phyloP scores from a whole-genome alignment of 2,888 invertebrate genomes.

The Helicoverpa assulta region DNA sequence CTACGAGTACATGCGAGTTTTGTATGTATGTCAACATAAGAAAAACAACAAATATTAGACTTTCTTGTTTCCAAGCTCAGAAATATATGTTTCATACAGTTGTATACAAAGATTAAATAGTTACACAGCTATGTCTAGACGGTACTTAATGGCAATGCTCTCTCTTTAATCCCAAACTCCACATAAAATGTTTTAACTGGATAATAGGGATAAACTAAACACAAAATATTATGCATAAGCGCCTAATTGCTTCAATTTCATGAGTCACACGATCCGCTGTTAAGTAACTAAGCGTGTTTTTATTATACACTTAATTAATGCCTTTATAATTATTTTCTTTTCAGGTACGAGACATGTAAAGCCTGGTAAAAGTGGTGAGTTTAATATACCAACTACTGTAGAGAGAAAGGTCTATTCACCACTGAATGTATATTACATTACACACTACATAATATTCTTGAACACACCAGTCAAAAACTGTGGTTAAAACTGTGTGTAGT shows the following conservation, averaged over 20 bases:
- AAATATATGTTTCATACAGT: conserved; percentile 4
- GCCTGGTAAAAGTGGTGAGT: conserved; percentile 57
- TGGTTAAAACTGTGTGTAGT: too few species aligned
- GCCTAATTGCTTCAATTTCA: conserved; percentile 28
- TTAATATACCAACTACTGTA: conserved; percentile 10
- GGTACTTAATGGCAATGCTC: conserved; percentile 26
- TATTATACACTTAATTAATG: conserved; percentile 18
- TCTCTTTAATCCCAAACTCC: conserved; percentile 35
- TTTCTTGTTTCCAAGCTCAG: conserved; percentile 2
- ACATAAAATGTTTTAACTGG: neutral
- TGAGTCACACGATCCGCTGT: conserved; percentile 21
- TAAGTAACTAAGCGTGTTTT: conserved; percentile 18
- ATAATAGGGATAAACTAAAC: conserved; percentile 17
- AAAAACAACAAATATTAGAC: neutral
- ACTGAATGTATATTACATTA: neutral
- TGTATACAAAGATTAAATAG: conserved; percentile 6
- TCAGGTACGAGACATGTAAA: conserved; percentile 65
- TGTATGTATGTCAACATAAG: neutral
- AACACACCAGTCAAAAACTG: too few species aligned
- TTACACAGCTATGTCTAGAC: conserved; percentile 43
- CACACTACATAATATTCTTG: neutral
- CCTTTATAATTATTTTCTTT: conserved; percentile 33
- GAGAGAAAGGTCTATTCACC: neutral
- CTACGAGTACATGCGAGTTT: neutral
- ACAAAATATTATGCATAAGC: neutral